Evolutionary conservation across 2,797 vertebrate genomes (phyloP).

Genomic region (Melanogrammus aeglefinus): DNA sequence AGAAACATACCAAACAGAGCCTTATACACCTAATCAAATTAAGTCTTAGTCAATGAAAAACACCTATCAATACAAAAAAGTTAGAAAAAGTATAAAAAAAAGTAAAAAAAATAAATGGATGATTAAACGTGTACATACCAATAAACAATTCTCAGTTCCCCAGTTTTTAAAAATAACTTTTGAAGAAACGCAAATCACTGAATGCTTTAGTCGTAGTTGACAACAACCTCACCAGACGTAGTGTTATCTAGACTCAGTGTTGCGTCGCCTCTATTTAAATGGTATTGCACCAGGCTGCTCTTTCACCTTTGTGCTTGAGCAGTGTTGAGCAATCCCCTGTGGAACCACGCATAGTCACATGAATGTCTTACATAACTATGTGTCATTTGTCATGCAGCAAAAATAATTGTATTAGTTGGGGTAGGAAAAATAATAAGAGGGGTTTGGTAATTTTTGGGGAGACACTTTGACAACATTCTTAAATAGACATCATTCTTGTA

Average conservation of each 20-base stretch:
- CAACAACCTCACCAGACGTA: not conserved
- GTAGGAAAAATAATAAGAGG: no score
- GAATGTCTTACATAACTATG: no score
- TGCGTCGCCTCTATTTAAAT: not conserved
- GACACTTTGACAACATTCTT: not conserved
- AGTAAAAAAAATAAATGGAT: no score
- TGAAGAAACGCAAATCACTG: not conserved
- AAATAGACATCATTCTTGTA: no score
- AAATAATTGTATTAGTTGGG: no score
- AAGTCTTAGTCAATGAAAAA: not conserved
- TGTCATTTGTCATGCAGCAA: no score
- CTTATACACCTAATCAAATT: not conserved
- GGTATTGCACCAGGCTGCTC: constrained; percentile 47
- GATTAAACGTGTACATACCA: not conserved
- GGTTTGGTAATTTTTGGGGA: not conserved
- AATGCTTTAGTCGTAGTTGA: not conserved
- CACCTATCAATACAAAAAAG: not conserved
- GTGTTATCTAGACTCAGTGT: not conserved
- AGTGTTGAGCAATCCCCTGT: constrained; percentile 55
- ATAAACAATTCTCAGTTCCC: not conserved
- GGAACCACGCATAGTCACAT: no score
- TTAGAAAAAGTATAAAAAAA: no score
- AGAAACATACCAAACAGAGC: no score
- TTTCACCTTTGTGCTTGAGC: constrained; percentile 67
- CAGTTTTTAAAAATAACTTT: not conserved